Evolutionary conservation across 2,797 vertebrate species (phyloP), one percentile per base, ranked within the genome.

Genomic region (Prionace glauca): DNA sequence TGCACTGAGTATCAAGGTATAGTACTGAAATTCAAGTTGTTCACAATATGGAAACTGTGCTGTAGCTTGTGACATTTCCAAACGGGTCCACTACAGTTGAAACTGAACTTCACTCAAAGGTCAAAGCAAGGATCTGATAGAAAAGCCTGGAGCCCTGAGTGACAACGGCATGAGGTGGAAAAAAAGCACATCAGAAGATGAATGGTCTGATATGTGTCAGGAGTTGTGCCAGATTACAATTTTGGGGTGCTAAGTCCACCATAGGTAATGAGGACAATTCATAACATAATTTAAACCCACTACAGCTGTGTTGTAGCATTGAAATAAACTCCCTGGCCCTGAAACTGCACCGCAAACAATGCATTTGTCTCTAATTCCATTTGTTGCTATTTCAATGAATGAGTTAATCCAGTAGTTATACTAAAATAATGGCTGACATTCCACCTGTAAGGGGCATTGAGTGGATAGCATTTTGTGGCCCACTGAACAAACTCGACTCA

Each of bases 291-390:
- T 36, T 94, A 72, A 65, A 92, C 90, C 62, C 22, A 62, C 32
- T 18, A 92, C 90, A 92, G 22, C 45, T 69, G 65, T 92, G 62
- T 92, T 8, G 22, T n/a, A 92, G 24, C 69, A 36, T 67, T 41
- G 62, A 69, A 69, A 92, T 92, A 92, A 67, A 69, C 36, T 22
- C n/a, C 18, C n/a, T 45, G 24, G 26, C 41, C 90, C 90, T 92
- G 20, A 69, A 92, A 69, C 90, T 92, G 32, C 65, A 69, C 62
- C 65, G 22, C 90, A 69, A 92, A 22, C n/a, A 92, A 69, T 67
- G 90, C n/a, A 41, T 67, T 92, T 92, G 90, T 92, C 90, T 69
- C 36, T 20, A 69, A 69, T 92, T 92, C 62, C 90, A 69, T 41
- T 65, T 36, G 2, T n/a, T 69, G 65, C 90, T 41, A 92, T 69